A percentile compares a stretch with the other conserved stretches of the same genome.
Evolutionary conservation across 1,140 invertebrate genomes (phyloP).

Genomic region (Neuroterus valhalla): DNA sequence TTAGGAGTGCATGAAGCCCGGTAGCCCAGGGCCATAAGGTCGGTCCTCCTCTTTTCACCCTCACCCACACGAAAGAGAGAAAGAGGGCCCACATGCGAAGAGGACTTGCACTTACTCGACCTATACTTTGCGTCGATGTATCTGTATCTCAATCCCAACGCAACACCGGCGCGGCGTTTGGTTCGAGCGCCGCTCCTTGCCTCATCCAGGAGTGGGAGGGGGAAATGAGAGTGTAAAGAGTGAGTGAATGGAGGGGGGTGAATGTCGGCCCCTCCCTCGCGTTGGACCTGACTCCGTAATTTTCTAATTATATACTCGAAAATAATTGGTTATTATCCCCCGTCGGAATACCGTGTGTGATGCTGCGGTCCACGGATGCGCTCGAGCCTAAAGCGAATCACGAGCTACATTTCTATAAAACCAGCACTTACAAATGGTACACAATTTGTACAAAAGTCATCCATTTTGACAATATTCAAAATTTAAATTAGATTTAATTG

Average conservation of each 20-base stretch:
- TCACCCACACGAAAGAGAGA: constrained; percentile 64
- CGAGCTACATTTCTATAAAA: constrained; percentile 52
- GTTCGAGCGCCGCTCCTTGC: too few relatives aligned
- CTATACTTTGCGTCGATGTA: constrained; percentile 69
- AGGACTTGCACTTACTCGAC: constrained; percentile 59
- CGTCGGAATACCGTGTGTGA: constrained; percentile 51
- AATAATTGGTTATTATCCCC: constrained; percentile 74
- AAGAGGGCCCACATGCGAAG: constrained; percentile 53
- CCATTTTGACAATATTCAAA: too few relatives aligned
- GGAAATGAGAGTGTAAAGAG: too few relatives aligned
- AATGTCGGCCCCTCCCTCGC: constrained; percentile 57
- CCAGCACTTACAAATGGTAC: constrained; percentile 11
- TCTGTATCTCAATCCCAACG: constrained; percentile 72
- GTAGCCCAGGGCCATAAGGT: constrained; percentile 74
- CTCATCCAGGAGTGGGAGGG: too few relatives aligned
- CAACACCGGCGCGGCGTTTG: too few relatives aligned
- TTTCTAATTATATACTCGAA: constrained; percentile 75
- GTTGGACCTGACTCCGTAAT: constrained; percentile 69
- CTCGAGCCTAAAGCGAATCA: constrained; percentile 68
- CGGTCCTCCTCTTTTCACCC: constrained; percentile 67
- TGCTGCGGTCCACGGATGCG: constrained; percentile 57
- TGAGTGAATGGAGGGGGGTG: constrained; percentile 30
- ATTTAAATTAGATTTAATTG: too few relatives aligned
- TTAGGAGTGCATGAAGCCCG: constrained; percentile 68
- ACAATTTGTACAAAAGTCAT: not conserved